These are phyloP conservation scores for Halcyon malimbica DNA, from an alignment of 2,113 vertebrate genomes.

Conservation along the genomic window DNA sequence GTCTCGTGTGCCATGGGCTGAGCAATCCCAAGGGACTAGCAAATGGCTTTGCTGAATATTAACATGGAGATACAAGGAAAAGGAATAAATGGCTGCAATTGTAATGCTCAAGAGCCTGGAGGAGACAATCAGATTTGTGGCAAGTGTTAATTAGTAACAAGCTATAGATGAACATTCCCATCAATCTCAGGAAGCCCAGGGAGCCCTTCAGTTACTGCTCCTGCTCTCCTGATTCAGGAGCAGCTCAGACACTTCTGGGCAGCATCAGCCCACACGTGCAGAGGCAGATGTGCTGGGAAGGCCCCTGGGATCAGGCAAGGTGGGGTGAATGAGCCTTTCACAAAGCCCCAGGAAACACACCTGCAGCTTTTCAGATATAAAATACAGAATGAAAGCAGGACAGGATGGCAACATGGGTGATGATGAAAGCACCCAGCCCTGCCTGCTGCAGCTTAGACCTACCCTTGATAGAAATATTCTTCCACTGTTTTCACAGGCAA, in stretches of 20 bases:
- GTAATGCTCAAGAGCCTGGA: accelerated
- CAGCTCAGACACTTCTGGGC: not conserved
- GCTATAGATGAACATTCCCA: not conserved
- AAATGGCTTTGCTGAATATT: not conserved
- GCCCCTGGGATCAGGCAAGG: accelerated
- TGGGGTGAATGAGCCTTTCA: not conserved
- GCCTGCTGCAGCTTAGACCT: not conserved
- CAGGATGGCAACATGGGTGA: not conserved
- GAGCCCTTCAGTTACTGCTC: not conserved
- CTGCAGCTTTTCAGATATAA: accelerated
- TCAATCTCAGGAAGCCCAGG: not conserved
- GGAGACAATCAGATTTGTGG: not conserved
- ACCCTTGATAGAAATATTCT: not conserved
- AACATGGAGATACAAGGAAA: not conserved
- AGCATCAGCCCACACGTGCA: accelerated
- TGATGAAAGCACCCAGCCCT: not conserved
- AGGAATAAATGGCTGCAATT: not conserved
- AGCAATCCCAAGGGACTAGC: not conserved
- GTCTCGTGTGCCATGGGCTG: not conserved
- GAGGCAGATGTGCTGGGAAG: not conserved
- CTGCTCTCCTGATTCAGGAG: not conserved
- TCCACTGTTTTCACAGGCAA: not conserved
- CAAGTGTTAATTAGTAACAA: not conserved
- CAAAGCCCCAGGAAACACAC: not conserved
- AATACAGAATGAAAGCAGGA: not conserved